Percentiles rank a stretch among this genome's conserved stretches.
Evolutionary conservation across 2,113 vertebrate species (phyloP).

Genomic region (Otus sunia): DNA sequence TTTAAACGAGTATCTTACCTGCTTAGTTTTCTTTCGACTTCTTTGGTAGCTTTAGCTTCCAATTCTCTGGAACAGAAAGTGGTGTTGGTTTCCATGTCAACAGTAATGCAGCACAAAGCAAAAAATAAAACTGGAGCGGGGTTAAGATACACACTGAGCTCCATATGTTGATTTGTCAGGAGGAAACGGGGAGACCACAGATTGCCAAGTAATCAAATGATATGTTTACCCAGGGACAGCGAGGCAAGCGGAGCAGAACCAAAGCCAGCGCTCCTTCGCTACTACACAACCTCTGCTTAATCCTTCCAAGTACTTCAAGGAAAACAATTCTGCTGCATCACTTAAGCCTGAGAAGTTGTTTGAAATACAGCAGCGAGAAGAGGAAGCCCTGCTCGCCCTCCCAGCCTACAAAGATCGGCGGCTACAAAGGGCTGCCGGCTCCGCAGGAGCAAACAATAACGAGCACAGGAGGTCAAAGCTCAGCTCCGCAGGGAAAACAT

Average conservation of each 20-base stretch:
- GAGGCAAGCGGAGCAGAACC: background rate
- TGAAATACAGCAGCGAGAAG: background rate
- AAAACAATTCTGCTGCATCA: slow-evolving; percentile 8
- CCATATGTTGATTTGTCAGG: background rate
- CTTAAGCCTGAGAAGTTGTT: fast-evolving
- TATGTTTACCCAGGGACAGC: background rate
- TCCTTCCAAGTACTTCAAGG: fast-evolving
- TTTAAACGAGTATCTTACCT: slow-evolving; percentile 76
- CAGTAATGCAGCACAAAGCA: background rate
- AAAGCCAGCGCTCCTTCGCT: background rate
- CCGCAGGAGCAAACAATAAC: background rate
- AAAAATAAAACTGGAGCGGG: background rate
- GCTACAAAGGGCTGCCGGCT: background rate
- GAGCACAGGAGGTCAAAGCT: background rate
- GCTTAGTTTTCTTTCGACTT: slow-evolving; percentile 90
- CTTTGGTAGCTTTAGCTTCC: slow-evolving; percentile 99
- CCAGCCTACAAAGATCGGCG: fast-evolving
- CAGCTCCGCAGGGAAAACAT: background rate
- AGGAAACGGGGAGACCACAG: background rate
- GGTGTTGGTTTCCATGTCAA: slow-evolving; percentile 61
- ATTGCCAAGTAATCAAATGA: fast-evolving
- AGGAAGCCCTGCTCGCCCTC: background rate
- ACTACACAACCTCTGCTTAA: background rate
- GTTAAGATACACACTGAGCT: slow-evolving; percentile 12
- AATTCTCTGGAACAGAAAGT: slow-evolving; percentile 84